These are phyloP conservation scores for Zaprionus camerounensis DNA, from an alignment of 1,140 invertebrate species.

Conservation along the genomic window DNA sequence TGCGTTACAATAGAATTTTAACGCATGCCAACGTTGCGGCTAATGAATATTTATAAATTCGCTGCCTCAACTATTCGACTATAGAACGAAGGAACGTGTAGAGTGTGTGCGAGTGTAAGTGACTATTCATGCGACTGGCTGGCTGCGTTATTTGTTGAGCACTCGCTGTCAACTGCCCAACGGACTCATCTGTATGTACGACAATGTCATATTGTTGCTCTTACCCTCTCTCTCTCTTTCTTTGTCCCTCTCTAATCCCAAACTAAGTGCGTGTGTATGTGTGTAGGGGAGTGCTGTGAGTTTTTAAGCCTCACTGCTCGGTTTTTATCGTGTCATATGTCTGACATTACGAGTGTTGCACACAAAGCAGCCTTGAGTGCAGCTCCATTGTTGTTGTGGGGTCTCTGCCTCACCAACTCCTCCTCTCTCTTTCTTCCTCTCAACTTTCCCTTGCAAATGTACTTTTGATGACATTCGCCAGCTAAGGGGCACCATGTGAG, in stretches of 20 bases:
- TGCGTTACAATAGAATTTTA: constrained; percentile 47
- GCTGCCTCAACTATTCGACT: constrained; percentile 27
- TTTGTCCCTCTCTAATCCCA: constrained; percentile 19
- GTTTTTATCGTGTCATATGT: constrained; percentile 50
- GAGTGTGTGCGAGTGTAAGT: background rate
- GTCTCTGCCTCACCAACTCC: background rate
- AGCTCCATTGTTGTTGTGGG: constrained; percentile 35
- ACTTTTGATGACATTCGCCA: constrained; percentile 73
- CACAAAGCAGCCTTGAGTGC: constrained; percentile 63
- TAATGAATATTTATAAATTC: constrained; percentile 75
- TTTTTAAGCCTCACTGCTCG: constrained; percentile 58
- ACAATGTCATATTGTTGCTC: background rate
- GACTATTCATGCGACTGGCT: constrained; percentile 12
- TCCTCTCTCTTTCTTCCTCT: background rate
- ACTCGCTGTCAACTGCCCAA: constrained; percentile 37
- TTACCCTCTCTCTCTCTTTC: background rate
- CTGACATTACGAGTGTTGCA: constrained; percentile 43
- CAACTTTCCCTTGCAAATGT: constrained; percentile 50
- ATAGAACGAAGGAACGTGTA: background rate
- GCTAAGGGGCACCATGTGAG: background rate
- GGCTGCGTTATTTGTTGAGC: constrained; percentile 42
- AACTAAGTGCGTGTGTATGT: constrained; percentile 3
- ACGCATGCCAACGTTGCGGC: constrained; percentile 43
- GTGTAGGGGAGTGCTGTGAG: constrained; percentile 28
- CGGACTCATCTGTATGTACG: constrained; percentile 5